These are phyloP conservation scores for Melanotus villosus DNA, from an alignment of 2,888 invertebrate species.

Conservation along the genomic window DNA sequence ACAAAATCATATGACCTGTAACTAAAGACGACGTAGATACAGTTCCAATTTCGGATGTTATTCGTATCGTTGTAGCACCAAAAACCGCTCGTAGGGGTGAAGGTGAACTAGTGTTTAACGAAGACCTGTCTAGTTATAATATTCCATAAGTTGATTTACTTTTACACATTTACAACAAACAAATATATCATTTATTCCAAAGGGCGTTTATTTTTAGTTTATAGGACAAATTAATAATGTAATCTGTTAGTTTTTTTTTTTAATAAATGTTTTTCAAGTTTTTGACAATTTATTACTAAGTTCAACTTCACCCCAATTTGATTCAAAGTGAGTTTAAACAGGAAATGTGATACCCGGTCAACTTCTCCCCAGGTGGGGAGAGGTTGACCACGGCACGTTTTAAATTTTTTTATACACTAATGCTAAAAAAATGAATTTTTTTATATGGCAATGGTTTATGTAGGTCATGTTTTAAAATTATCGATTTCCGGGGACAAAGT, in stretches of 20 bases:
- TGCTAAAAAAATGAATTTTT: too few relatives aligned
- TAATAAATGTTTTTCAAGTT: not conserved
- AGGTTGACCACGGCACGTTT: not conserved
- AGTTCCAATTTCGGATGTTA: not conserved
- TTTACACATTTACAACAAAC: not conserved
- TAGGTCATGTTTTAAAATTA: too few relatives aligned
- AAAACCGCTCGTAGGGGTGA: not conserved
- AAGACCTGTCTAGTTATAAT: not conserved
- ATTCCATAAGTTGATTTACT: too few relatives aligned
- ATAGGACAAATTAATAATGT: not conserved
- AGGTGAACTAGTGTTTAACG: not conserved
- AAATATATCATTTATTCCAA: not conserved
- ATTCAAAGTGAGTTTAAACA: not conserved
- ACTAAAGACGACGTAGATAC: not conserved
- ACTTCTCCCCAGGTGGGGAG: not conserved
- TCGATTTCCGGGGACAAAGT: too few relatives aligned
- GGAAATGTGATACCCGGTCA: not conserved
- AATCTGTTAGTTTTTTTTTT: not conserved
- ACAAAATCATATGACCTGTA: not conserved
- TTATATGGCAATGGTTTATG: too few relatives aligned
- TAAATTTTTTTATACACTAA: too few relatives aligned
- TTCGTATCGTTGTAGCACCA: not conserved
- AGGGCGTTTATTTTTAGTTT: not conserved
- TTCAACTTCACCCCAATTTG: not conserved
- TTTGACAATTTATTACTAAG: not conserved